Conservation (phyloP, 2,113 vertebrate genomes). For the Coracopsis vasa region DNA sequence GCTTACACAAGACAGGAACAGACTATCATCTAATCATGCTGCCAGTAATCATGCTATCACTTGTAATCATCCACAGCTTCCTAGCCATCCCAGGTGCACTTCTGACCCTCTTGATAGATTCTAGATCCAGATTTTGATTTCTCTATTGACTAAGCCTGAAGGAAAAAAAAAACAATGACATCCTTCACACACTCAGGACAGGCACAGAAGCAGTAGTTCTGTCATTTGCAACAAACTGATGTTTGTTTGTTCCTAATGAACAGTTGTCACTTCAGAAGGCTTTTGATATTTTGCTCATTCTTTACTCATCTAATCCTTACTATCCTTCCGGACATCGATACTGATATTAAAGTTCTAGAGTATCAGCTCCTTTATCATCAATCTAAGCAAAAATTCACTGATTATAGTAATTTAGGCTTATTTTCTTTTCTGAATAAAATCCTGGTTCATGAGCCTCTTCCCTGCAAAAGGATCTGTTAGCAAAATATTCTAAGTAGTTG, state of each 20-base stretch:
- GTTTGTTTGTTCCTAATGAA: not conserved
- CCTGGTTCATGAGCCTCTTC: not conserved
- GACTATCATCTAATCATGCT: not conserved
- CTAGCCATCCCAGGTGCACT: not conserved
- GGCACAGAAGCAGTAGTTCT: not conserved
- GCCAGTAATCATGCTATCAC: not conserved
- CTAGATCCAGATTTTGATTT: not conserved
- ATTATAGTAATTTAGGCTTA: conserved; percentile 1
- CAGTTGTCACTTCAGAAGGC: not conserved
- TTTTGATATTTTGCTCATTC: not conserved
- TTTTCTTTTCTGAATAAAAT: conserved; percentile 4
- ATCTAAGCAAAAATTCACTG: not conserved
- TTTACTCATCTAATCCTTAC: not conserved
- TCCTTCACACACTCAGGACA: not conserved
- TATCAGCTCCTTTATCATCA: not conserved
- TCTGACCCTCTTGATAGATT: not conserved
- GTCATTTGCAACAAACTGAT: not conserved
- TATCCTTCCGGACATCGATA: not conserved
- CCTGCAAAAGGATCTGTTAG: not conserved
- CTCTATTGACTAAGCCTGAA: not conserved
- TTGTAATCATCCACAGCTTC: not conserved
- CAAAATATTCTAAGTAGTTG: not conserved
- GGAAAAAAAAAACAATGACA: not conserved
- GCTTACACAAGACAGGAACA: not conserved
- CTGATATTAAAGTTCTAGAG: not conserved